Base-by-base conservation (phyloP, 2,888 invertebrate genomes). In the Lottia gigantea region DNA sequence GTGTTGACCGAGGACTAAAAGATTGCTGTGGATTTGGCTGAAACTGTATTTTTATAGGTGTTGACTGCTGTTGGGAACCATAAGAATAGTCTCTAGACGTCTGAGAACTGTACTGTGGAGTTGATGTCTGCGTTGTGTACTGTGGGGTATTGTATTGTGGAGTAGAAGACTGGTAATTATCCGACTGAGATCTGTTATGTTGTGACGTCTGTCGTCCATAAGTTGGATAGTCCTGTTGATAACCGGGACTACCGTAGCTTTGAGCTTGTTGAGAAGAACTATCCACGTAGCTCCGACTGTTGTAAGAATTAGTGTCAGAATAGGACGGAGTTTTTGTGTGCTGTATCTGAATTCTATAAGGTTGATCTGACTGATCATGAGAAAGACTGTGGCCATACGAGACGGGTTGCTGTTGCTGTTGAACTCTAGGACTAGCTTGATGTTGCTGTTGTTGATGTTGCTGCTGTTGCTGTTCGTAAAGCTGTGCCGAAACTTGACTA, bases 401-500 rank as follows among this genome's bases (percentile, higher is more conserved):
- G 25, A 47, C 23, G 14, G 14, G 47, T 66, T 55, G 66, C 46
- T 66, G 66, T 26, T 23, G 66, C n/a, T 55, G 55, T 11, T 40
- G 40, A 40, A 40, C 40, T 40, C 40, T 40, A 40, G 40, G 40
- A 40, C 40, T 40, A 40, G 40, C 40, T 40, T 40, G 40, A 6
- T 40, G 40, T 23, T 19, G 55, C 19, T 55, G 55, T 55, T 55
- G 55, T 23, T 55, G 55, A 8, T 55, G 55, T 11, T 16, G n/a
- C 16, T 19, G 19, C 19, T 19, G 55, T 23, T 19, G 19, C 67
- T 64, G 66, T 67, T 76, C 74, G 68, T 71, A 71, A 8, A 74
- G 66, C 69, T 77, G 75, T 4, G 74, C 73, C 26, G 71, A 70
- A 16, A 63, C 71, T 63, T 73, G 73, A 55, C 72, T 77, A 62